Evolutionary conservation across 1,140 invertebrate species (phyloP).

Genomic region (Halictus rubicundus): DNA sequence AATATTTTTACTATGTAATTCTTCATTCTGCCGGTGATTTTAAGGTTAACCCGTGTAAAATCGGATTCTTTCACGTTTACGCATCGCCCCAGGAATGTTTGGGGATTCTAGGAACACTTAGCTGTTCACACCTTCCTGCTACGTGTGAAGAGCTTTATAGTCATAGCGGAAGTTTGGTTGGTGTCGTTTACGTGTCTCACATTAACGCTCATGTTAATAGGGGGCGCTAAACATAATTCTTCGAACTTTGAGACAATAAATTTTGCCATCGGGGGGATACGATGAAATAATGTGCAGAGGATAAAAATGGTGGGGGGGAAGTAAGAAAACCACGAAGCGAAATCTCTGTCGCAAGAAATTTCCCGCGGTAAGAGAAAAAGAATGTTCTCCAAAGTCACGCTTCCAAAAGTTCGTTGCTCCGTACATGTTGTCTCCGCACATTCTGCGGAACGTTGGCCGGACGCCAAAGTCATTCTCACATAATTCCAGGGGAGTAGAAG

Average conservation of each 20-base stretch:
- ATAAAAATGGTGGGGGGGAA: background rate
- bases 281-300: background rate
- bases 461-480: slow-evolving; percentile 67
- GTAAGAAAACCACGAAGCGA: background rate
- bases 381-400: slow-evolving; percentile 53
- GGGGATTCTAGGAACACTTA: slow-evolving; percentile 19
- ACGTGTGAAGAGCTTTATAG: background rate
- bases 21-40: too few species aligned
- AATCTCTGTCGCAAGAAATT: slow-evolving; percentile 34
- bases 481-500: slow-evolving; percentile 58
- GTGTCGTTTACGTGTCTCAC: background rate
- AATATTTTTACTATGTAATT: too few species aligned
- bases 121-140: background rate
- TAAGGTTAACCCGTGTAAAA: slow-evolving; percentile 12
- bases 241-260: background rate
- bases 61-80: background rate
- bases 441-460: slow-evolving; percentile 54
- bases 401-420: slow-evolving; percentile 63
- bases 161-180: background rate
- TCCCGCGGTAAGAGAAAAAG: slow-evolving; percentile 28
- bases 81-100: slow-evolving; percentile 24
- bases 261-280: background rate
- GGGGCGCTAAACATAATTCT: background rate
- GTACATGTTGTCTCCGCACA: slow-evolving; percentile 59
- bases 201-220: background rate